Evolutionary conservation across 1,140 invertebrate genomes (phyloP).

Genomic region (Papilio xuthus): DNA sequence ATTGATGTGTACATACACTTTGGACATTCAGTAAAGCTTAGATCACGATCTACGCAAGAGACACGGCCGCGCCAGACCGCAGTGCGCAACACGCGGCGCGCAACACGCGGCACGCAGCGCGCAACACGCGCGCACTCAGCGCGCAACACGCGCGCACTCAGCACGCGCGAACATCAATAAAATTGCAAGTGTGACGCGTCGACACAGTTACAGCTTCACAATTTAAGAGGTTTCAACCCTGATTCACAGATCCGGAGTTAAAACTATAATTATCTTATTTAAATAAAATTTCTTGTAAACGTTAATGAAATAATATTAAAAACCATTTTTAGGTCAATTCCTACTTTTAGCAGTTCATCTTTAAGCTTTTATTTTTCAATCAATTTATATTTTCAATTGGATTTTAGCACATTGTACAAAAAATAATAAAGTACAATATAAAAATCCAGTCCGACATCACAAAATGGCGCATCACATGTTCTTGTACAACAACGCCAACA

Average conservation of each 20-base stretch:
- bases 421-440: no score
- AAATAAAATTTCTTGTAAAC: neutral
- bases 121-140: no score
- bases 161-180: no score
- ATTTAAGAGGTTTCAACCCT: neutral
- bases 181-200: neutral
- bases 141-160: no score
- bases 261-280: neutral
- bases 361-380: neutral
- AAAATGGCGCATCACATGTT: no score
- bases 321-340: neutral
- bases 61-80: no score
- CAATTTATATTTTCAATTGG: neutral
- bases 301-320: neutral
- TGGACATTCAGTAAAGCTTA: neutral
- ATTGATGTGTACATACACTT: neutral
- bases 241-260: neutral
- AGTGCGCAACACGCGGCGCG: no score
- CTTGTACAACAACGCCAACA: no score
- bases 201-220: neutral
- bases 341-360: neutral
- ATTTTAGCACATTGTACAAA: no score
- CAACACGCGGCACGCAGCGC: no score
- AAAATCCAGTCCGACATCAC: no score
- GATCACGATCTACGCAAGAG: no score